These are phyloP conservation scores for Spheniscus humboldti DNA, from an alignment of 2,797 vertebrate genomes.

Conservation along the genomic window DNA sequence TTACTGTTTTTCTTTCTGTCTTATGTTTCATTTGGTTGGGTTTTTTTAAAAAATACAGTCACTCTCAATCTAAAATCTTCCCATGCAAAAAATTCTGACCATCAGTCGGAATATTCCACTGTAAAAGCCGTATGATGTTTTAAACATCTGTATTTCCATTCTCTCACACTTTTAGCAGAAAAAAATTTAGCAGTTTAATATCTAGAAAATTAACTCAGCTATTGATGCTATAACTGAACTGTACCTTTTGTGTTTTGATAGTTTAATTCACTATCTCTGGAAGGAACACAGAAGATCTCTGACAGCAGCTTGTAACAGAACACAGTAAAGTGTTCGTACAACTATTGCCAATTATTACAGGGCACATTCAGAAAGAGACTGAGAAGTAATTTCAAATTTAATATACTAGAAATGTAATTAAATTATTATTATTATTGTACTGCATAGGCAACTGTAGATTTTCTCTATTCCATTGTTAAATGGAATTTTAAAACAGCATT, in stretches of 20 bases:
- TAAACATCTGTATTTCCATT: background rate
- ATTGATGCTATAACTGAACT: background rate
- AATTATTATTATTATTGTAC: conserved; percentile 11
- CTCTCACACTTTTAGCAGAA: background rate
- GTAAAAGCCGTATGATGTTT: background rate
- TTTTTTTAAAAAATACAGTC: background rate
- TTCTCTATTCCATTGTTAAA: background rate
- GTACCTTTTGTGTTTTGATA: conserved; percentile 4
- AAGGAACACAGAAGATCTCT: background rate
- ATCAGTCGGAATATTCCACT: background rate
- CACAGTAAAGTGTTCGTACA: background rate
- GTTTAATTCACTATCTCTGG: conserved; percentile 17
- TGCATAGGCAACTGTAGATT: background rate
- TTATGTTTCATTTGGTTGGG: background rate
- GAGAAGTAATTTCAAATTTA: conserved; percentile 30
- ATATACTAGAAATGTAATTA: conserved; percentile 13
- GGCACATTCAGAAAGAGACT: background rate
- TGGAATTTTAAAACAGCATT: background rate
- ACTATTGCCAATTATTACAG: background rate
- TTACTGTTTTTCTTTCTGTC: background rate
- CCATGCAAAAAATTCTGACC: background rate
- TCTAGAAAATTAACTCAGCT: conserved; percentile 26
- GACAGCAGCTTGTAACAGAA: background rate
- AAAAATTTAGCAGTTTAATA: background rate
- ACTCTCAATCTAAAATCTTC: background rate